Conservation (phyloP, 2,888 invertebrate species). For the Punctoribates punctum region DNA sequence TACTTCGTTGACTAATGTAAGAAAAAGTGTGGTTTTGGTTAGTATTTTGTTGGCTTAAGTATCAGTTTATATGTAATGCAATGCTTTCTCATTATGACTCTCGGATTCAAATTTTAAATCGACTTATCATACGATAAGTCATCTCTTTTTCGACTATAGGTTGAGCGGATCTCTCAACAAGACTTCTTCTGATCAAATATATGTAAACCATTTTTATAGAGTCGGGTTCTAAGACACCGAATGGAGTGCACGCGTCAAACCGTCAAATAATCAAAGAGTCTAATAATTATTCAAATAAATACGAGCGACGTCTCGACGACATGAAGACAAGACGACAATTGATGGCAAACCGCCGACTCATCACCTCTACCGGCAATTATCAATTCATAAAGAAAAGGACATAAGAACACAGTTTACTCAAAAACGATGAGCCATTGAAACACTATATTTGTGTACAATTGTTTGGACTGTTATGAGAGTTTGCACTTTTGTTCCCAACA, state of each 20-base stretch:
- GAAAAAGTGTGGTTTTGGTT: slow-evolving; percentile 1
- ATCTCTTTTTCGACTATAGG: not conserved
- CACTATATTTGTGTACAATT: too few relatives aligned
- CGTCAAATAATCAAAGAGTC: not conserved
- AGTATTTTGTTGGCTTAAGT: not conserved
- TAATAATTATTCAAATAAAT: too few relatives aligned
- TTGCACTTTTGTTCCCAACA: not conserved
- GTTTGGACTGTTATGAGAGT: not conserved
- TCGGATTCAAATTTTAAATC: slow-evolving; percentile 10
- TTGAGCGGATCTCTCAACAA: not conserved
- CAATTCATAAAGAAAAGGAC: slow-evolving; percentile 4
- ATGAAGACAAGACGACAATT: not conserved
- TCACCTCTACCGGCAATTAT: slow-evolving; percentile 22
- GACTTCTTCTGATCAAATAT: not conserved
- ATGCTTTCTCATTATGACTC: slow-evolving; percentile 42
- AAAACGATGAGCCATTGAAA: slow-evolving; percentile 22
- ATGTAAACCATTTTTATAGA: not conserved
- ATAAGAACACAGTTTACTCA: not conserved
- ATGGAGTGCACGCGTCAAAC: slow-evolving; percentile 22
- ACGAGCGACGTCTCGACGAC: slow-evolving; percentile 15
- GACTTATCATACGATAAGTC: slow-evolving; percentile 1
- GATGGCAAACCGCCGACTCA: slow-evolving; percentile 15
- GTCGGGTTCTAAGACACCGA: not conserved
- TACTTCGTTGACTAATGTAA: not conserved
- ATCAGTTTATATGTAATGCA: slow-evolving; percentile 6